Conservation (phyloP, 2,797 vertebrate genomes). For the Bradypodion pumilum region DNA sequence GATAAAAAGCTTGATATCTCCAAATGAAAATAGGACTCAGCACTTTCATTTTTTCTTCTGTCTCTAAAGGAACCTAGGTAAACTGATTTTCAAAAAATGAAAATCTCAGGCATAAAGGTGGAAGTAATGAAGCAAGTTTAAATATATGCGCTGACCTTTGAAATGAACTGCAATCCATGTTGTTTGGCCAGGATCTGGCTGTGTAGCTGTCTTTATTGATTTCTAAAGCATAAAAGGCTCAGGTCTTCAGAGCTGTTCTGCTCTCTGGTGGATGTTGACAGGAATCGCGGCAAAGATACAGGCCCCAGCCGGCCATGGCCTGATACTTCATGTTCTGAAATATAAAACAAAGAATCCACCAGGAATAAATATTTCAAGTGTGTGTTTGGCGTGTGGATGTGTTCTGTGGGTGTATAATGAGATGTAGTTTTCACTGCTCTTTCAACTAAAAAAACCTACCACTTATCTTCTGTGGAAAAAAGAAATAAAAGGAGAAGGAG, state of each 20-base stretch:
- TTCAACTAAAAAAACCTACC: slow-evolving; percentile 11
- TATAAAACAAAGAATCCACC: slow-evolving; percentile 63
- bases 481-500: slow-evolving; percentile 19
- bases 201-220: slow-evolving; percentile 82
- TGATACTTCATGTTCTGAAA: slow-evolving; percentile 70
- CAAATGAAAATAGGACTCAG: slow-evolving; percentile 91
- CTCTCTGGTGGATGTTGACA: slow-evolving; percentile 89
- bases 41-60: slow-evolving; percentile 87
- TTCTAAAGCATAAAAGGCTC: slow-evolving; percentile 80
- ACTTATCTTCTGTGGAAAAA: slow-evolving; percentile 29
- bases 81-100: slow-evolving; percentile 82
- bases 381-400: neutral
- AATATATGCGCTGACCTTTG: slow-evolving; percentile 91
- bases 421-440: slow-evolving; percentile 21
- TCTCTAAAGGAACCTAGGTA: slow-evolving; percentile 80
- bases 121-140: slow-evolving; percentile 86
- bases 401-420: neutral
- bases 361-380: slow-evolving; percentile 40
- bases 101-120: slow-evolving; percentile 83
- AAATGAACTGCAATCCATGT: slow-evolving; percentile 87
- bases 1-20: slow-evolving; percentile 91
- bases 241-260: slow-evolving; percentile 87
- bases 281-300: slow-evolving; percentile 80
- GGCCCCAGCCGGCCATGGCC: slow-evolving; percentile 65
- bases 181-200: slow-evolving; percentile 83